phyloP scores from a whole-genome alignment of 1,140 invertebrate species.

The Alviniconcha marisindica region DNA sequence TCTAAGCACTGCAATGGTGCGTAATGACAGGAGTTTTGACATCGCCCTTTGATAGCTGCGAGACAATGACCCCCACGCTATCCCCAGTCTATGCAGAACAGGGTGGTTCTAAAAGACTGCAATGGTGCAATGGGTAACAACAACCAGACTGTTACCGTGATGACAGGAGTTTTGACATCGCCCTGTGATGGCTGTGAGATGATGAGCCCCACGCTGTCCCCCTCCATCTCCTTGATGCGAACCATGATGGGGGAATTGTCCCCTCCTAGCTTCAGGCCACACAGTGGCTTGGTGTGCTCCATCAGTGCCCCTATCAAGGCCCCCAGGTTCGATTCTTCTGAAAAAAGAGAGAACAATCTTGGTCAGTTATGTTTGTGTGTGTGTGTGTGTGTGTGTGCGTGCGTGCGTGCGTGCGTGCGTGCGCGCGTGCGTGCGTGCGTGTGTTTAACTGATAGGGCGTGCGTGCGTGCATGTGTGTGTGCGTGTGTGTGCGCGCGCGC shows the following conservation, averaged over 20 bases:
- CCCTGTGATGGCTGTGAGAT: slow-evolving; percentile 22
- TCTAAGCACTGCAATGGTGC: too few species aligned
- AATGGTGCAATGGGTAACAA: too few species aligned
- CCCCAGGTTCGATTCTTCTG: slow-evolving; percentile 44
- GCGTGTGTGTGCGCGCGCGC: neutral
- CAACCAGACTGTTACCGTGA: slow-evolving; percentile 28
- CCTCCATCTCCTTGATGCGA: slow-evolving; percentile 21
- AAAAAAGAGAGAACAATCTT: neutral
- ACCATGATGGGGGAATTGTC: slow-evolving; percentile 30
- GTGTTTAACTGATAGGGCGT: neutral
- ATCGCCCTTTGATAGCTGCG: slow-evolving; percentile 6
- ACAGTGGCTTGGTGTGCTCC: slow-evolving; percentile 54
- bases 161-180: slow-evolving; percentile 36
- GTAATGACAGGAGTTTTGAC: slow-evolving; percentile 36
- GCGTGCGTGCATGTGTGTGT: neutral
- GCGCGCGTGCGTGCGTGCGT: too few species aligned
- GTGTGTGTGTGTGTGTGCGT: too few species aligned
- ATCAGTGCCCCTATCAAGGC: slow-evolving; percentile 51
- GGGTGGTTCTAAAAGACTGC: too few species aligned
- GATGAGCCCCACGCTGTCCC: slow-evolving; percentile 8
- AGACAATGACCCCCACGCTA: slow-evolving; percentile 4
- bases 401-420: too few species aligned
- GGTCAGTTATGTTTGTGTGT: too few species aligned
- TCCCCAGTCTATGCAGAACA: too few species aligned
- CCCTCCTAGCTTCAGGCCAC: slow-evolving; percentile 47